Base-by-base conservation (phyloP, 1,140 invertebrate species). In the Bombus huntii region DNA sequence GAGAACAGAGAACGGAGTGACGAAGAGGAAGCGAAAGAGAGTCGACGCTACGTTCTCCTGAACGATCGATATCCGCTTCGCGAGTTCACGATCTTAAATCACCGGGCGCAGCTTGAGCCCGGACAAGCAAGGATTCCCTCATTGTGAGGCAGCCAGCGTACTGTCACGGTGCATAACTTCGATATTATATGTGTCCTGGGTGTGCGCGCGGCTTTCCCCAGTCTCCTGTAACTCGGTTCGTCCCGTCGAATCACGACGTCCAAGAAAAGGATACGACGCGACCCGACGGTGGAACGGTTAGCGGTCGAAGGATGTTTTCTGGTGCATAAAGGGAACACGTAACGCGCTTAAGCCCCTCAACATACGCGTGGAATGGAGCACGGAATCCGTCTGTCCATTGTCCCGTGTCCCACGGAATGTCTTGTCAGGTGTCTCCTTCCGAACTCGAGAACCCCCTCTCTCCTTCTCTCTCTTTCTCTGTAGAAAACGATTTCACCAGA, bases 101-200 rank as follows among this genome's bases (percentile, higher is more conserved):
- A 65, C 71, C 47, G 39, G 44, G 65, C 31, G 42, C 62, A 79
- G 42, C 77, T 66, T 47, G 62, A 31, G 31, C 31, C 39, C 22
- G 59, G 57, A 83, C 59, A 75, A 53, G 22, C 59, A 65, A 44
- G 81, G 59, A 44, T 78, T 77, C 74, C 73, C 73, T 78, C 37
- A 70, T 71, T 44, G 82, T 39, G 34, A 77, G 6, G 42, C 81
- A 53, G 75, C 65, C 31, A 78, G 76, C 65, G 34, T 78, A 42
- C 82, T 83, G 73, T 83, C 75, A 83, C 82, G 74, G 37, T 28
- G 82, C 74, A 71, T 78, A 71, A 83, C 65, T 83, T 42, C 44
- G 62, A 83, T 70, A 53, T 78, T 78, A 57, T 70, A 59, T 57
- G 65, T 37, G 74, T 83, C 47, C 74, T 13, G 82, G 34, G 31